These are phyloP conservation scores for Chrysolina haemoptera DNA, from an alignment of 2,888 invertebrate genomes.

Conservation along the genomic window DNA sequence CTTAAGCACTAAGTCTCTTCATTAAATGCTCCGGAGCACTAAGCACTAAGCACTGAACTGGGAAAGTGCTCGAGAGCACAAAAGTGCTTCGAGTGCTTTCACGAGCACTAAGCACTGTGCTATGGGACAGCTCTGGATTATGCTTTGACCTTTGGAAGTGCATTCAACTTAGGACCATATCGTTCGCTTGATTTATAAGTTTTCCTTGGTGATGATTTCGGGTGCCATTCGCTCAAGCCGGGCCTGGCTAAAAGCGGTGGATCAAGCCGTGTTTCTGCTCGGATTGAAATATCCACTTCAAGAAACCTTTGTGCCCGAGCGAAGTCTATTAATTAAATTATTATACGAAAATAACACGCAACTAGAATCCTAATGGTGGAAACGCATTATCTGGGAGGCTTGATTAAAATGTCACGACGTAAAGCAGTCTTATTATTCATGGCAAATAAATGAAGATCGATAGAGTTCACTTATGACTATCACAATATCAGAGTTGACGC, in stretches of 20 bases:
- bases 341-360: slow-evolving; percentile 48
- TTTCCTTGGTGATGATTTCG: too few relatives aligned
- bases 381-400: slow-evolving; percentile 49
- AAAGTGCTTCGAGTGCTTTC: too few relatives aligned
- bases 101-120: too few relatives aligned
- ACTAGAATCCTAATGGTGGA: slow-evolving; percentile 48
- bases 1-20: too few relatives aligned
- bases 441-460: slow-evolving; percentile 44
- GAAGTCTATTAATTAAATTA: slow-evolving; percentile 53
- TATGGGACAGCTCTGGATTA: too few relatives aligned
- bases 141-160: too few relatives aligned
- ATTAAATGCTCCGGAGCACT: too few relatives aligned
- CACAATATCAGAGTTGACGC: slow-evolving; percentile 29
- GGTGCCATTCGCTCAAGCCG: slow-evolving; percentile 5
- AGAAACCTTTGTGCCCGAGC: slow-evolving; percentile 45
- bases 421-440: slow-evolving; percentile 48
- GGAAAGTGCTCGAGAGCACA: too few relatives aligned
- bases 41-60: too few relatives aligned
- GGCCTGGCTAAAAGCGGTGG: slow-evolving; percentile 15
- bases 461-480: slow-evolving; percentile 29
- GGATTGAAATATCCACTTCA: slow-evolving; percentile 46
- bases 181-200: too few relatives aligned
- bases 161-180: too few relatives aligned
- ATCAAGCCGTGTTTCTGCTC: slow-evolving; percentile 22
- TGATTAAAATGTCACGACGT: slow-evolving; percentile 52